Evolutionary conservation across 2,888 invertebrate species (phyloP), one percentile per base, ranked within the genome.

Genomic region (Diachrysia chrysitis): DNA sequence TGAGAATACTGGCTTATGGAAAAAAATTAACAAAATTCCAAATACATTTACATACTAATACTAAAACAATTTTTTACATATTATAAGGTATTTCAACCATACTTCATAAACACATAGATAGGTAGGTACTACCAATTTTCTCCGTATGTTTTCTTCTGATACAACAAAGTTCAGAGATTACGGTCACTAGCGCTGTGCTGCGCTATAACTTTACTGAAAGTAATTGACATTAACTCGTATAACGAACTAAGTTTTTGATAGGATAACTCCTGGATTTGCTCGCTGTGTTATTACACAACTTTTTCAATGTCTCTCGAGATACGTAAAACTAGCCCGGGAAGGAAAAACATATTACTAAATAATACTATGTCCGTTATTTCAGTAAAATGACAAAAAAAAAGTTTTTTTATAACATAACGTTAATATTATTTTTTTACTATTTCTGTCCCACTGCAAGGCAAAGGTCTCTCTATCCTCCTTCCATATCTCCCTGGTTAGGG

Each of bases 191-290:
- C n/a, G 42, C n/a, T n/a, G n/a, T n/a, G 14, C 6, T 48, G 19
- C 19, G 19, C 19, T 17, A 48, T 51, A 21, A 51, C 48, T 51
- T 51, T 9, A 10, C 48, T 21, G 14, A 51, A 42, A 9, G 21
- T 51, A 51, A 51, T 51, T 21, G 48, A 51, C 19, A 51, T 12
- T 42, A 21, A 51, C 48, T 21, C 48, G 48, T 21, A 14, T 51
- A 51, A 51, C 48, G 48, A 51, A 51, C 19, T 21, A 51, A 51
- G 48, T 51, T 48, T 29, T 48, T 46, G 46, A 12, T 23, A 29
- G 25, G 29, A 19, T 51, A 21, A 51, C 48, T 19, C 19, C 21
- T 9, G 48, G 48, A 12, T 51, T 51, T 51, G 21, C 19, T 12
- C 10, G 48, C 19, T 21, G 48, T 17, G n/a, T 51, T 51, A 51